These are phyloP conservation scores for Euglossa dilemma DNA, from an alignment of 1,140 invertebrate genomes.

Conservation along the genomic window DNA sequence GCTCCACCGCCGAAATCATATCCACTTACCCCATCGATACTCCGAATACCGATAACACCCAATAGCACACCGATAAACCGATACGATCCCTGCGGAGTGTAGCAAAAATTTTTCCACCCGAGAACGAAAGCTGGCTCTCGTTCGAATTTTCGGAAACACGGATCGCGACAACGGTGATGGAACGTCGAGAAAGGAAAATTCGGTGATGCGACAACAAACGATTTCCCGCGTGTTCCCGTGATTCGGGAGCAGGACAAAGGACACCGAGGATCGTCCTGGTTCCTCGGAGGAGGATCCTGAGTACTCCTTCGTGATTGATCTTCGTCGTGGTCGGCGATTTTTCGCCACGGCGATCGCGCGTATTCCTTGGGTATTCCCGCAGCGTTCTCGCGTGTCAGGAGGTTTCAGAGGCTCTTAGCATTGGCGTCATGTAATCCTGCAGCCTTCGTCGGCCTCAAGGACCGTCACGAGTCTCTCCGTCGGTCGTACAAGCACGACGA, in stretches of 20 bases:
- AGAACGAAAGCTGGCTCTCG: not conserved
- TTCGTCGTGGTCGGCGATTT: not conserved
- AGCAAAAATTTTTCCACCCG: too few relatives aligned
- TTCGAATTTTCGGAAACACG: too few relatives aligned
- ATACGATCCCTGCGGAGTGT: too few relatives aligned
- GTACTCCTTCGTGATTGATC: not conserved
- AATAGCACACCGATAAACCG: too few relatives aligned
- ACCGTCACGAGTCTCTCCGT: constrained; percentile 8
- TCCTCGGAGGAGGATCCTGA: too few relatives aligned
- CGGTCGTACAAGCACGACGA: constrained; percentile 24
- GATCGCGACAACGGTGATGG: too few relatives aligned
- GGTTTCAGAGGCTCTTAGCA: constrained; percentile 26
- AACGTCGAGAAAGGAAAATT: too few relatives aligned
- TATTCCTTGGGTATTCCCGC: constrained; percentile 22
- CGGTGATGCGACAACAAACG: too few relatives aligned
- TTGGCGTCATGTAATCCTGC: constrained; percentile 51
- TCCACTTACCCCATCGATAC: too few relatives aligned
- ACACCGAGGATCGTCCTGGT: not conserved
- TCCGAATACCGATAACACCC: too few relatives aligned
- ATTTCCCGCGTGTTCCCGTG: too few relatives aligned
- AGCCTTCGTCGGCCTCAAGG: constrained; percentile 49
- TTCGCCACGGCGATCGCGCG: not conserved
- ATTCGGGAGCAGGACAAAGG: not conserved
- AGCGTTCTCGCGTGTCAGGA: constrained; percentile 6
- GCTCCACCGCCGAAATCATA: too few relatives aligned